These are phyloP conservation scores for Sepiola atlantica DNA, from an alignment of 2,888 invertebrate genomes.

Conservation along the genomic window DNA sequence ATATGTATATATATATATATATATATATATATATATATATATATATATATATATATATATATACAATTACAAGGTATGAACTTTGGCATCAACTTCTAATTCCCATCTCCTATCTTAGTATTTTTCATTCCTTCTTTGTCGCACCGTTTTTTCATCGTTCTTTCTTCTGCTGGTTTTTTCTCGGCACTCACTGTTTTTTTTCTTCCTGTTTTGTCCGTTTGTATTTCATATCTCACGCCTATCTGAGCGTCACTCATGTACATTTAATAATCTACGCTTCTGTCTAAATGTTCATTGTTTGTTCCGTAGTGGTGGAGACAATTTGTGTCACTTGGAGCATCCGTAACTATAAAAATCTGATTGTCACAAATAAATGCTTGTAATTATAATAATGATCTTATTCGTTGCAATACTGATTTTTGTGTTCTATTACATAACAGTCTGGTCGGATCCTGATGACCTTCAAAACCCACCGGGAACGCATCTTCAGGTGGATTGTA, in stretches of 20 bases:
- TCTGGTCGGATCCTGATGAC: conserved; percentile 81
- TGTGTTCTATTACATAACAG: conserved; percentile 76
- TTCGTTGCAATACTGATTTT: neutral
- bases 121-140: neutral
- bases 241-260: neutral
- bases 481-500: conserved; percentile 61
- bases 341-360: neutral
- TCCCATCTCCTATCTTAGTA: neutral
- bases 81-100: too few relatives aligned
- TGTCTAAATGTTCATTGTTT: neutral
- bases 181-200: neutral
- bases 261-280: neutral
- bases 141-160: neutral
- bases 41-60: neutral
- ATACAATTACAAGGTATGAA: neutral
- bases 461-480: conserved; percentile 56
- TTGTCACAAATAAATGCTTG: neutral
- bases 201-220: neutral
- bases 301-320: neutral
- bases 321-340: too few relatives aligned
- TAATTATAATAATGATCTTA: neutral
- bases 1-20: too few relatives aligned
- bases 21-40: too few relatives aligned
- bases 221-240: neutral
- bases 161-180: neutral